Percentiles rank a stretch among this genome's conserved stretches.
These are phyloP conservation scores for Corythoichthys intestinalis DNA, from an alignment of 2,113 vertebrate species.

Conservation along the genomic window DNA sequence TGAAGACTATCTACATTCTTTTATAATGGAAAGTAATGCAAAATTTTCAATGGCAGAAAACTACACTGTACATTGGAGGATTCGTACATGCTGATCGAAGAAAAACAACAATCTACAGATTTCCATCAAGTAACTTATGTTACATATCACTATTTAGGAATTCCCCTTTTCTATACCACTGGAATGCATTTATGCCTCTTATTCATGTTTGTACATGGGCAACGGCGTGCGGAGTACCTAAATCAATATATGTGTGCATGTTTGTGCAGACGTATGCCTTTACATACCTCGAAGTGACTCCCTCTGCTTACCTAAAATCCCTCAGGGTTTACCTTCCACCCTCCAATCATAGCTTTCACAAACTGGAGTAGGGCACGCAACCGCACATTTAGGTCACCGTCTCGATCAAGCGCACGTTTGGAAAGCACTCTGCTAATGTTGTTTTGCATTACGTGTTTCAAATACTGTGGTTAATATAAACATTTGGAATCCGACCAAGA, in stretches of 20 bases:
- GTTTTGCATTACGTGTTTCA: conserved; percentile 52
- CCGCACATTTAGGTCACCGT: conserved; percentile 24
- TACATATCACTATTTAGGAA: conserved; percentile 68
- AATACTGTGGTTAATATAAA: conserved; percentile 60
- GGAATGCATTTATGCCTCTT: conserved; percentile 81
- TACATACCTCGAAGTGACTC: conserved; percentile 55
- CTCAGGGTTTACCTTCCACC: conserved; percentile 36
- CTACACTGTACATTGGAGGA: conserved; percentile 1
- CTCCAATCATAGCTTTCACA: conserved; percentile 23
- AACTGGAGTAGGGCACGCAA: conserved; percentile 17
- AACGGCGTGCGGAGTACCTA: conserved; percentile 41
- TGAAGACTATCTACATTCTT: background rate
- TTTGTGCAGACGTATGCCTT: conserved; percentile 22
- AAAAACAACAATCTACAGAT: conserved; percentile 64
- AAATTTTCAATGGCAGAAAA: background rate
- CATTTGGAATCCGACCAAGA: conserved; percentile 37
- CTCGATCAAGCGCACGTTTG: conserved; percentile 33
- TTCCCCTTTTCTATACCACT: conserved; percentile 78
- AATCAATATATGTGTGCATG: background rate
- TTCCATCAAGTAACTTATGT: conserved; percentile 57
- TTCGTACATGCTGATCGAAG: background rate
- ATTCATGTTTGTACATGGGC: conserved; percentile 60
- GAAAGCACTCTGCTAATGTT: conserved; percentile 48
- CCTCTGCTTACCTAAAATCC: conserved; percentile 69
- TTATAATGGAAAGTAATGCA: conserved; percentile 17